Base-by-base conservation (phyloP, 2,888 invertebrate genomes). In the Lasiommata megera region DNA sequence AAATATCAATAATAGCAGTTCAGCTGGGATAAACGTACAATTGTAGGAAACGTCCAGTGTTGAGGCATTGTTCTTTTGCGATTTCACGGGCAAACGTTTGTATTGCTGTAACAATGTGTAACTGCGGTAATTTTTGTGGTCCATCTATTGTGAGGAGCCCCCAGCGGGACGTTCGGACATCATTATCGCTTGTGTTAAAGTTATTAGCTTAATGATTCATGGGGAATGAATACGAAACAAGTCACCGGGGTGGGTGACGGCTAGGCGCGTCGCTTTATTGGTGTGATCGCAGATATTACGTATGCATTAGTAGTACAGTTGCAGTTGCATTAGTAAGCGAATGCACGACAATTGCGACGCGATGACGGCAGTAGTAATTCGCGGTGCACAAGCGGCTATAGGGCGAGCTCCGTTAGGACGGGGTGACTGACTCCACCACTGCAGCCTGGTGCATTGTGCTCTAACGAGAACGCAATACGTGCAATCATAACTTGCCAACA, bases 371-470 rank as follows among this genome's bases (percentile, higher is more conserved):
- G 76, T 71, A 62, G 54, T 64, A 57, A 59, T 64, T 66, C 63
- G 68, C 68, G 66, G 64, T 51, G 51, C 64, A 64, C 74, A 73
- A 66, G 73, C 71, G 78, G 83, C 76, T 85, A 80, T 84, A 88
- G 88, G 88, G 87, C 88, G 82, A 84, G 82, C 80, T 84, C 89
- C 88, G 88, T 89, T 88, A 88, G 81, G 79, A 77, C 80, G 88
- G 81, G 89, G 89, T 89, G 88, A 89, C 80, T 89, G 89, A 89
- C 89, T 84, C 77, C 73, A 79, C 74, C 83, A 82, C 79, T 85
- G 86, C 85, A 87, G 81, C 87, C 86, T 88, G 89, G 89, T 88
- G 89, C 89, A 90, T 88, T 88, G 89, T 88, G 89, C 88, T 87
- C 84, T 86, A 89, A 88, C 84, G 85, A 87, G 89, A 86, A 86